Evolutionary conservation across 2,888 invertebrate species (phyloP), one percentile per base, ranked within the genome.

Genomic region (Portevinia maculata): DNA sequence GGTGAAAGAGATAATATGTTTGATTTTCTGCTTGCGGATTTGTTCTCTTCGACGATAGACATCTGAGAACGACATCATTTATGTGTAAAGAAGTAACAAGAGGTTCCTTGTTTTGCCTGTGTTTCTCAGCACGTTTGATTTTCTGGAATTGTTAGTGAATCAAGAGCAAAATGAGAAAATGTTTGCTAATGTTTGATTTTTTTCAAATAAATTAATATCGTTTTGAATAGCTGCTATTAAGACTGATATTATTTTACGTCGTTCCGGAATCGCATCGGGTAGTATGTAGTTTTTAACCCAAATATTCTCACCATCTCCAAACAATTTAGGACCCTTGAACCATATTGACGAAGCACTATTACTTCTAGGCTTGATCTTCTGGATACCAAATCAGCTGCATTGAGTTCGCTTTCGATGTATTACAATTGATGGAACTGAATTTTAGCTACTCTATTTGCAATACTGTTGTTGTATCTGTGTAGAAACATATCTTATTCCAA

Each of bases 381-480:
- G 9, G 34, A 34, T 11, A 34, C 6, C 11, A 34, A 4, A 34
- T 34, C 34, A 2, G 34, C 28, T 50, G 50, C 13, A 30, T 30
- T 34, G 13, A 28, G 5, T n/a, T 30, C 30, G 30, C 13, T n/a
- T n/a, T n/a, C n/a, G n/a, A n/a, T n/a, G n/a, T n/a, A n/a, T n/a
- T n/a, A n/a, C n/a, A n/a, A n/a, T n/a, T n/a, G n/a, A n/a, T n/a
- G n/a, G n/a, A n/a, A n/a, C n/a, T n/a, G n/a, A n/a, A 30, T 30
- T 50, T 50, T n/a, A n/a, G 30, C 50, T 13, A 30, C 15, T n/a
- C 50, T 50, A n/a, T n/a, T n/a, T n/a, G n/a, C n/a, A 50, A 13
- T 50, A 50, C 30, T 1, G 50, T 50, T 30, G 15, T 32, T 30
- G 32, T 30, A 17, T 50, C 30, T 13, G 50, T 50, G 15, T 50